Percentiles rank a stretch among this genome's conserved stretches.
phyloP scores from a whole-genome alignment of 2,113 vertebrate genomes.

The Xenopus tropicalis region UCB_Xtro_10.0 CM004449.2:127687501-127688000 shows the following conservation, averaged over 20 bases:
- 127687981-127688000: no score
- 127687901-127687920: no score
- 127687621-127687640: conserved; percentile 63
- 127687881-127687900: no score
- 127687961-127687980: no score
- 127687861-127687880: no score
- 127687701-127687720: conserved; percentile 62
- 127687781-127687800: rapidly evolving
- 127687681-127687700: conserved; percentile 63
- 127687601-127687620: conserved; percentile 48
- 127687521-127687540: conserved; percentile 70
- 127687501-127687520: conserved; percentile 57
- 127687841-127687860: no score
- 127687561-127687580: conserved; percentile 73
- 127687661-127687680: conserved; percentile 64
- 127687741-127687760: conserved; percentile 49
- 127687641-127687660: conserved; percentile 65
- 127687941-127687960: no score
- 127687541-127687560: conserved; percentile 68
- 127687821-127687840: no score
- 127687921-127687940: no score
- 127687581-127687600: conserved; percentile 55
- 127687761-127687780: background rate
- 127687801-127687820: no score
- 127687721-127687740: conserved; percentile 54